These are phyloP conservation scores for Phaetusa simplex DNA, from an alignment of 2,113 vertebrate species.

Conservation along the genomic window DNA sequence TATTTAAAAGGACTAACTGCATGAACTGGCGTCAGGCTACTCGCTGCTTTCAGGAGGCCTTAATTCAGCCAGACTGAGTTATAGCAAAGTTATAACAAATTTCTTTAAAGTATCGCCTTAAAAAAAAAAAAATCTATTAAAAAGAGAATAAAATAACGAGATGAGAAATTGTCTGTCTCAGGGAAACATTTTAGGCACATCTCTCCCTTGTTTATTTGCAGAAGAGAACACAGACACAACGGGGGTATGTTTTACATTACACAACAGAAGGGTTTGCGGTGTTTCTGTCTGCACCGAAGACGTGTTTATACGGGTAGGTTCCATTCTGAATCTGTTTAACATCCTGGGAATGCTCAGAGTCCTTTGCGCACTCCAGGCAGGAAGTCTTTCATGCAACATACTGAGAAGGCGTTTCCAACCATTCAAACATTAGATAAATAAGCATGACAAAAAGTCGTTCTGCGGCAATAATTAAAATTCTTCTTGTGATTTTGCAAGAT, in stretches of 20 bases:
- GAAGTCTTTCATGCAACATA: constrained; percentile 52
- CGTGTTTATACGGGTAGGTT: constrained; percentile 55
- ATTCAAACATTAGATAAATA: constrained; percentile 49
- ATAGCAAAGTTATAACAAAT: neutral
- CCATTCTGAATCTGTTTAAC: constrained; percentile 69
- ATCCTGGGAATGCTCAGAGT: constrained; percentile 38
- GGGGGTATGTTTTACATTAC: constrained; percentile 54
- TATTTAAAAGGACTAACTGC: neutral
- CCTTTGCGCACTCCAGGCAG: constrained; percentile 57
- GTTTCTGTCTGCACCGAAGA: constrained; percentile 61
- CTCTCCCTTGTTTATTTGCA: constrained; percentile 64
- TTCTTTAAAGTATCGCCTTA: neutral
- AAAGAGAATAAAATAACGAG: neutral
- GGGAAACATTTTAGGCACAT: neutral
- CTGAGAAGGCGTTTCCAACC: constrained; percentile 47
- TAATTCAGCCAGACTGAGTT: neutral
- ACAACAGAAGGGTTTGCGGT: constrained; percentile 8
- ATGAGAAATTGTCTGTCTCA: constrained; percentile 19
- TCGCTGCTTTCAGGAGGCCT: neutral
- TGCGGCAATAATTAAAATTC: constrained; percentile 38
- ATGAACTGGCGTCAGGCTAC: neutral
- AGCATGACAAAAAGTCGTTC: neutral
- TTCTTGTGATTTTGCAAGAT: constrained; percentile 33
- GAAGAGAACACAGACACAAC: constrained; percentile 51
- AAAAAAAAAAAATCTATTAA: neutral